Base-by-base conservation (phyloP, 2,797 vertebrate genomes). In the Scolopax rusticola region DNA sequence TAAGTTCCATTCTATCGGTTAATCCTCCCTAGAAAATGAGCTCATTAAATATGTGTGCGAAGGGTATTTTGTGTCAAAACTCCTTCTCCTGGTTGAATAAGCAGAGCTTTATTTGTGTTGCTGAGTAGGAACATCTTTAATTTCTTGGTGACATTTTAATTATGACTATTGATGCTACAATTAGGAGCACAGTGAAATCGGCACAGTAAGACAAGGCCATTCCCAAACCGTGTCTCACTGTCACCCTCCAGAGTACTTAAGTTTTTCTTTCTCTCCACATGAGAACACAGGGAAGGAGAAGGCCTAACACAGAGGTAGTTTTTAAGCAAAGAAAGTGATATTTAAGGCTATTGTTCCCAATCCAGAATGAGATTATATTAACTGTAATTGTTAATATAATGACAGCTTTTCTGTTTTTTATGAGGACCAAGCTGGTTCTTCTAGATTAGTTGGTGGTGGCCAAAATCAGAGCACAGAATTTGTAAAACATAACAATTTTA, bases 21-120 rank as follows among this genome's bases (percentile, higher is more conserved):
- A 97, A 97, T 92, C 93, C 89, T 88, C 50, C 56, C 63, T 84
- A 86, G 89, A 97, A 97, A 94, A 94, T 92, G 61, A 95, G 51
- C 69, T 96, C 75, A 95, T 95, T 96, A 93, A 85, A 87, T 91
- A 90, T 69, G 54, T 81, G 48, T 57, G 28, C 90, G 94, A 91
- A 64, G 80, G 38, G 38, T 88, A 59, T 89, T 97, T 92, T 93
- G 36, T 95, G 67, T 79, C 83, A 65, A 57, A 91, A 92, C 90
- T 69, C 36, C 33, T 92, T 80, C 38, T 90, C 21, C 57, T 91
- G 40, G 41, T 47, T 91, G 64, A 85, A 87, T 92, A 91, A 96
- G 84, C 68, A 90, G 59, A 84, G 33, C 9, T 91, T 54, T 89
- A 81, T 92, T 95, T 94, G 36, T 85, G 50, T 63, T 81, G 57